Percentiles rank a stretch among this genome's conserved stretches.
Conservation (phyloP, 2,113 vertebrate genomes). For the Actenoides hombroni region DNA sequence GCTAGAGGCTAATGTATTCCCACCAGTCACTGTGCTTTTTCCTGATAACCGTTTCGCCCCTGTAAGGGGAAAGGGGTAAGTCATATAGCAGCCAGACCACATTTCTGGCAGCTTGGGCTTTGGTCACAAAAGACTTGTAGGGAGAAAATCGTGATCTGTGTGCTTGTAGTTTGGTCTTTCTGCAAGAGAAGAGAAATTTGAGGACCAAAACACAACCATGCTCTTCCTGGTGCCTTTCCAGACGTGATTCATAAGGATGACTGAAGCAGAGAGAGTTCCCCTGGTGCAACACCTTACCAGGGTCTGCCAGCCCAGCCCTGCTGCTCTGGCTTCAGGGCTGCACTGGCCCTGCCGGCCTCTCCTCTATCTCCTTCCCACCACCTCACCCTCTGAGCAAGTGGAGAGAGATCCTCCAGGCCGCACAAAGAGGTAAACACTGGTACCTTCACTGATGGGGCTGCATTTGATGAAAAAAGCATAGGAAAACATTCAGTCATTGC, state of each 20-base stretch:
- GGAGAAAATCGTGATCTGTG: neutral
- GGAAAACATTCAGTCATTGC: neutral
- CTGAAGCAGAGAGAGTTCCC: rapidly evolving
- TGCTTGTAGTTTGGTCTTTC: neutral
- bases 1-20: neutral
- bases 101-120: neutral
- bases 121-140: neutral
- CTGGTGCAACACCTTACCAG: neutral
- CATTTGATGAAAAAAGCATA: neutral
- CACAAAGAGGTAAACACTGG: rapidly evolving
- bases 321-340: neutral
- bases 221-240: neutral
- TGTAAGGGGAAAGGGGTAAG: neutral
- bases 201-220: neutral
- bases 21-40: neutral
- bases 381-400: neutral
- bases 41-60: neutral
- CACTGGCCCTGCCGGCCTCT: neutral
- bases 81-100: neutral
- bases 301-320: neutral
- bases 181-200: neutral
- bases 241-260: rapidly evolving
- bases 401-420: neutral
- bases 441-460: neutral
- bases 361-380: neutral